Conservation (phyloP, 2,113 vertebrate genomes). For the Nannobrachium achirus region DNA sequence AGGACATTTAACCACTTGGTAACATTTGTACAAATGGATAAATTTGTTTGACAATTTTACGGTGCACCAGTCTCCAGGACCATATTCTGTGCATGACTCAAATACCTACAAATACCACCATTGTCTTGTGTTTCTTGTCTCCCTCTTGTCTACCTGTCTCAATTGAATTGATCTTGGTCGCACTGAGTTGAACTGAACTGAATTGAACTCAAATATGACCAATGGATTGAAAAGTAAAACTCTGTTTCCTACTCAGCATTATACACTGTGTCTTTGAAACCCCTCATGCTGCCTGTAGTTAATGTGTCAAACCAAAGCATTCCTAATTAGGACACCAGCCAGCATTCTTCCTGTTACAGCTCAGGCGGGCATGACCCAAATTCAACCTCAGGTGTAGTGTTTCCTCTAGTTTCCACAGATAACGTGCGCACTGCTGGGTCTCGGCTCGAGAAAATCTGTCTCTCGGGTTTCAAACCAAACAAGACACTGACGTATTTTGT, state of each 20-base stretch:
- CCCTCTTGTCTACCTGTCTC: neutral
- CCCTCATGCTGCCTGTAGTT: neutral
- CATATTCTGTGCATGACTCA: no score
- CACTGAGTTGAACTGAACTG: no score
- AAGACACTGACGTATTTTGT: constrained; percentile 6
- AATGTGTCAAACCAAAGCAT: constrained; percentile 6
- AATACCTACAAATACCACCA: no score
- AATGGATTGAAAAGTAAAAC: neutral
- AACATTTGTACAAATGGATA: no score
- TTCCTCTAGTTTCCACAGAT: constrained; percentile 41
- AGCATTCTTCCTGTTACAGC: constrained; percentile 18
- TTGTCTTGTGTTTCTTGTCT: neutral
- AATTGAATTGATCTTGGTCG: neutral
- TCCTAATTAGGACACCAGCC: constrained; percentile 6
- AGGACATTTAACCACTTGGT: neutral
- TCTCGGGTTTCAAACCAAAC: constrained; percentile 28
- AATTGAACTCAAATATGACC: neutral
- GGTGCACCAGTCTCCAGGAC: no score
- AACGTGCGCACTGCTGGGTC: neutral
- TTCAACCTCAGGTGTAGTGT: constrained; percentile 33
- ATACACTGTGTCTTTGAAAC: no score
- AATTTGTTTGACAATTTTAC: no score
- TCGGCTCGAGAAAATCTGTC: neutral
- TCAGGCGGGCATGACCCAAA: neutral
- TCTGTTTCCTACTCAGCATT: neutral